Conservation (phyloP, 37 sponge, comb jelly and placozoan species). For the Petrosia ficiformis region DNA sequence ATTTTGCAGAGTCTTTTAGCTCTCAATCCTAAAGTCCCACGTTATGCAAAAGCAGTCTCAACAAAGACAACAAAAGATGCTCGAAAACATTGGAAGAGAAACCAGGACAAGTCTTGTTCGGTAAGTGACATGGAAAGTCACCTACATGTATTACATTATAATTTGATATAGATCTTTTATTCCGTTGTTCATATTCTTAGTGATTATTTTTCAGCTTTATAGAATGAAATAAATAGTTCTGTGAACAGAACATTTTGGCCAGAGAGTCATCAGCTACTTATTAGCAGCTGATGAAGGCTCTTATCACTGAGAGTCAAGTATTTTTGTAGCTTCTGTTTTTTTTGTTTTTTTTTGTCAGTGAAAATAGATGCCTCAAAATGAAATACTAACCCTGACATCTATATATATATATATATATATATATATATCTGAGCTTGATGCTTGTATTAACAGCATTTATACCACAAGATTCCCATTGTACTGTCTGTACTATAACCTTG, state of each 20-base stretch:
- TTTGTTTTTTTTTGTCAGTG: too few relatives aligned
- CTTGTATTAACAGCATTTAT: too few relatives aligned
- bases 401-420: too few relatives aligned
- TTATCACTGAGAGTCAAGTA: too few relatives aligned
- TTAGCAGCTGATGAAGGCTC: not conserved
- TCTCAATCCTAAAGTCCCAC: constrained; percentile 73
- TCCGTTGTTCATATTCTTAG: not conserved
- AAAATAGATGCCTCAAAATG: too few relatives aligned
- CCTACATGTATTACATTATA: not conserved
- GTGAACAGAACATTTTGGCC: too few relatives aligned
- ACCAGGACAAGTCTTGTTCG: constrained; percentile 78
- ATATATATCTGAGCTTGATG: too few relatives aligned
- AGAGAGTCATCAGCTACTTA: not conserved
- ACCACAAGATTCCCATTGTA: too few relatives aligned
- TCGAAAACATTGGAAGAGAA: constrained; percentile 92
- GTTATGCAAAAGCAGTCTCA: constrained; percentile 74
- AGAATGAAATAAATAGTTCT: too few relatives aligned
- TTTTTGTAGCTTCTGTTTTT: too few relatives aligned
- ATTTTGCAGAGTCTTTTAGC: constrained; percentile 65
- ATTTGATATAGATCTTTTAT: not conserved
- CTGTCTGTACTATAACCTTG: not conserved
- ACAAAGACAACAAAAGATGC: constrained; percentile 72
- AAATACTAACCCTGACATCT: too few relatives aligned
- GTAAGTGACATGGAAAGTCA: constrained; percentile 37
- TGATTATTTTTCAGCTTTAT: not conserved